phyloP scores from a whole-genome alignment of 2,113 vertebrate species.

The Peromyscus leucopus region DNA sequence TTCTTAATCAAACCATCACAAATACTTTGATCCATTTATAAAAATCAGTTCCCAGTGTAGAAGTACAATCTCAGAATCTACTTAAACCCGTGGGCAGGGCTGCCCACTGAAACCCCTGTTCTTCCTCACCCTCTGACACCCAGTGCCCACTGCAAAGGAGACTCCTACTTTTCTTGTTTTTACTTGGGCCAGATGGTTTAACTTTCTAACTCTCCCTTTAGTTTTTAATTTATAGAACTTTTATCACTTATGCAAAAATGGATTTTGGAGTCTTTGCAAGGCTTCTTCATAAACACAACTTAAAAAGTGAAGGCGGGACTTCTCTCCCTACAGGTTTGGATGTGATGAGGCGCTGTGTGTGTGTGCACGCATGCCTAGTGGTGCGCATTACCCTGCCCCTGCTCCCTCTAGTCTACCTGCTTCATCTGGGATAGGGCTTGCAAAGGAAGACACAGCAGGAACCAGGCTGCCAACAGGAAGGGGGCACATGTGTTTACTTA shows the following conservation, averaged over 20 bases:
- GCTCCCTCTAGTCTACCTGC: fast-evolving
- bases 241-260: conserved; percentile 7
- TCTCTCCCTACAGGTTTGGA: neutral
- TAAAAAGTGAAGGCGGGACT: neutral
- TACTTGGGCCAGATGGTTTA: neutral
- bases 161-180: neutral
- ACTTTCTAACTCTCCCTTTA: neutral
- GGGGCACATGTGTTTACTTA: neutral
- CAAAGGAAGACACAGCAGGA: neutral
- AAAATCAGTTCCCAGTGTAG: neutral
- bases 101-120: neutral
- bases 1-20: neutral
- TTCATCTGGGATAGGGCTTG: neutral
- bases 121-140: neutral
- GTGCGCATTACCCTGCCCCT: too few species aligned
- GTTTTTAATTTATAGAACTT: conserved; percentile 53
- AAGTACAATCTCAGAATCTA: neutral
- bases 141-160: neutral
- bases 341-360: neutral
- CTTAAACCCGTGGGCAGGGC: neutral
- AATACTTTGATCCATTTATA: neutral
- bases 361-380: fast-evolving
- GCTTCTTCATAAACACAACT: neutral
- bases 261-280: conserved; percentile 42
- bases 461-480: neutral